phyloP scores from a whole-genome alignment of 2,797 vertebrate genomes.

The Hippoglossus hippoglossus region DNA sequence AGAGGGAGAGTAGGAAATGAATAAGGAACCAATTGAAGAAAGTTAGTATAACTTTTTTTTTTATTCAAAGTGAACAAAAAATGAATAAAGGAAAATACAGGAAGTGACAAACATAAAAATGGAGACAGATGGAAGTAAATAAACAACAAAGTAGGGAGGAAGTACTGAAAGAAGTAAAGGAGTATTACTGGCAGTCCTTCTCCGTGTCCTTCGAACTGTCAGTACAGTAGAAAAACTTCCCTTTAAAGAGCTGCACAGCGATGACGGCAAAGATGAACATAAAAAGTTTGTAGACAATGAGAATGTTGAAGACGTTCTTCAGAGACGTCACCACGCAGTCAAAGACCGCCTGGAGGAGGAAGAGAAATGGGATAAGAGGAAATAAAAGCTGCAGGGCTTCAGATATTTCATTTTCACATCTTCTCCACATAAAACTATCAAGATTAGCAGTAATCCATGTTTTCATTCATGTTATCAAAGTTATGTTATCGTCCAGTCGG shows the following conservation, averaged over 20 bases:
- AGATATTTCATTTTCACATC: neutral
- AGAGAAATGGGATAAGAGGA: neutral
- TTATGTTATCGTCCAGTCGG: too few species aligned
- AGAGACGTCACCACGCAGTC: constrained; percentile 98
- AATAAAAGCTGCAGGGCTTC: neutral
- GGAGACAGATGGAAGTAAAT: neutral
- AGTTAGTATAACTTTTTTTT: too few species aligned
- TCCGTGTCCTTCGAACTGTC: constrained; percentile 98
- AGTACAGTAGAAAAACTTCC: constrained; percentile 98
- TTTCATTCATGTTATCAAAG: too few species aligned
- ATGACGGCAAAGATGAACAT: constrained; percentile 99
- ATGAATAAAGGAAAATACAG: neutral
- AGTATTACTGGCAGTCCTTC: constrained; percentile 94
- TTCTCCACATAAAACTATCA: too few species aligned
- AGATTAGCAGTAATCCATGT: too few species aligned
- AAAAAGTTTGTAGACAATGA: constrained; percentile 99
- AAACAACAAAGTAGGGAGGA: neutral
- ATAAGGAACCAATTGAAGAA: neutral
- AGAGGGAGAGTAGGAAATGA: neutral
- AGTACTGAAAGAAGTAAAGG: neutral
- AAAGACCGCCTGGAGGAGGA: constrained; percentile 91
- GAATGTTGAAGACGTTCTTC: constrained; percentile 99
- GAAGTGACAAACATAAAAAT: neutral
- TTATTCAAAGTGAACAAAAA: neutral
- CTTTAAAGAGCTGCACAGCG: constrained; percentile 98